phyloP scores from a whole-genome alignment of 1,140 invertebrate species.

The Drosophila azteca region DNA sequence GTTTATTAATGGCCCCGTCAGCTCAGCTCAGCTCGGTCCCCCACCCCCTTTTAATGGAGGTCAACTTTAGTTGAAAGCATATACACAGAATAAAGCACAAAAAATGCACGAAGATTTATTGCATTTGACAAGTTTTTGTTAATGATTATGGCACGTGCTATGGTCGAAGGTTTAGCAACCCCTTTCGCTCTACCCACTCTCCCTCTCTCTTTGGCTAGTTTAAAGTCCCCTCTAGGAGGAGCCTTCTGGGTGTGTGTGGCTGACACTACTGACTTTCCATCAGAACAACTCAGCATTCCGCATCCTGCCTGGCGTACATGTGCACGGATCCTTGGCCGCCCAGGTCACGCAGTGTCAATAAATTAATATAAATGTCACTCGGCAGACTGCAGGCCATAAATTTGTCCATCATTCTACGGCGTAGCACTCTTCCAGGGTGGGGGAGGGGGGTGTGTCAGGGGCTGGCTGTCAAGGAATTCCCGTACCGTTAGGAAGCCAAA shows the following conservation, averaged over 20 bases:
- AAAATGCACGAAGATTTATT: conserved; percentile 58
- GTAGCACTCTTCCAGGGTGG: conserved; percentile 41
- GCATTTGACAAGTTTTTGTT: conserved; percentile 57
- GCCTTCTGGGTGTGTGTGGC: conserved; percentile 21
- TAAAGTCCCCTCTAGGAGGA: conserved; percentile 19
- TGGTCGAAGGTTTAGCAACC: conserved; percentile 47
- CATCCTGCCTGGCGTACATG: conserved; percentile 23
- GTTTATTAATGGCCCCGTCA: conserved; percentile 66
- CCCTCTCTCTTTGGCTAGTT: conserved; percentile 3
- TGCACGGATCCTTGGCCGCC: conserved; percentile 29
- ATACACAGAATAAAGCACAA: neutral
- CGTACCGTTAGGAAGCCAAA: conserved; percentile 39
- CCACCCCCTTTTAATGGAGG: conserved; percentile 48
- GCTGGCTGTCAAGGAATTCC: conserved; percentile 6
- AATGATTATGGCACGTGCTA: conserved; percentile 52
- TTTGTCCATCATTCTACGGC: conserved; percentile 50
- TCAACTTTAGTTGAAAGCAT: conserved; percentile 33
- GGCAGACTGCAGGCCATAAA: conserved; percentile 51
- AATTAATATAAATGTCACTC: conserved; percentile 63
- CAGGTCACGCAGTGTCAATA: conserved; percentile 53
- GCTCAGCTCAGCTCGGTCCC: conserved; percentile 22
- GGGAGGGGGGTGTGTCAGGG: neutral
- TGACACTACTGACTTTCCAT: conserved; percentile 20
- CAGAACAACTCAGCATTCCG: conserved; percentile 50
- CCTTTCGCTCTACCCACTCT: conserved; percentile 11